Evolutionary conservation across 2,797 vertebrate species (phyloP).

Genomic region (Pelodytes ibericus): DNA sequence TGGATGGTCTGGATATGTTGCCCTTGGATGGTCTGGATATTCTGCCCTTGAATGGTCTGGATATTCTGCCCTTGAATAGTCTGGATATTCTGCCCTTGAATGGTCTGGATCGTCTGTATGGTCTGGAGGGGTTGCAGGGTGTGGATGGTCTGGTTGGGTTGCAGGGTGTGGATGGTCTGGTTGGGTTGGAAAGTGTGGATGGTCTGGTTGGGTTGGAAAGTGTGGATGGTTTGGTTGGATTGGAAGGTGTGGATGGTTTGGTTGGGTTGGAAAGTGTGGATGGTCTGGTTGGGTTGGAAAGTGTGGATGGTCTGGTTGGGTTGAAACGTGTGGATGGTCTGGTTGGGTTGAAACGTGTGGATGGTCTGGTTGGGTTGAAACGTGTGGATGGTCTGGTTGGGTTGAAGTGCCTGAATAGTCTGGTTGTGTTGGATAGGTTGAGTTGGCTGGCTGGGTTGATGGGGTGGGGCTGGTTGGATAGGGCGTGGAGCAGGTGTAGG

Average conservation of each 20-base stretch:
- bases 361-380: slow-evolving; percentile 6
- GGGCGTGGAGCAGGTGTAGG: slow-evolving; percentile 41
- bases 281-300: not conserved
- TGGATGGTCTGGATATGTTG: slow-evolving; percentile 9
- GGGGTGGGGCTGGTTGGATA: slow-evolving; percentile 12
- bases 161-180: slow-evolving; percentile 27
- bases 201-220: slow-evolving; percentile 12
- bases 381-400: slow-evolving; percentile 16
- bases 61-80: slow-evolving; percentile 8
- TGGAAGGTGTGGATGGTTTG: slow-evolving; percentile 1
- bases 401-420: not conserved
- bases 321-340: slow-evolving; percentile 23
- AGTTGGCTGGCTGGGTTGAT: slow-evolving; percentile 64
- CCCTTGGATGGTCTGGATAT: slow-evolving; percentile 16
- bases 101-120: slow-evolving; percentile 16
- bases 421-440: slow-evolving; percentile 49
- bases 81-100: slow-evolving; percentile 22
- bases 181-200: slow-evolving; percentile 39
- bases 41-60: slow-evolving; percentile 18
- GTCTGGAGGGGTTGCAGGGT: slow-evolving; percentile 22
- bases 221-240: slow-evolving; percentile 1
- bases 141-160: slow-evolving; percentile 16
- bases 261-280: slow-evolving; percentile 31
- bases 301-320: slow-evolving; percentile 39
- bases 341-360: slow-evolving; percentile 13